phyloP scores from a whole-genome alignment of 2,113 vertebrate species.

The Pelmatolapia mariae region DNA sequence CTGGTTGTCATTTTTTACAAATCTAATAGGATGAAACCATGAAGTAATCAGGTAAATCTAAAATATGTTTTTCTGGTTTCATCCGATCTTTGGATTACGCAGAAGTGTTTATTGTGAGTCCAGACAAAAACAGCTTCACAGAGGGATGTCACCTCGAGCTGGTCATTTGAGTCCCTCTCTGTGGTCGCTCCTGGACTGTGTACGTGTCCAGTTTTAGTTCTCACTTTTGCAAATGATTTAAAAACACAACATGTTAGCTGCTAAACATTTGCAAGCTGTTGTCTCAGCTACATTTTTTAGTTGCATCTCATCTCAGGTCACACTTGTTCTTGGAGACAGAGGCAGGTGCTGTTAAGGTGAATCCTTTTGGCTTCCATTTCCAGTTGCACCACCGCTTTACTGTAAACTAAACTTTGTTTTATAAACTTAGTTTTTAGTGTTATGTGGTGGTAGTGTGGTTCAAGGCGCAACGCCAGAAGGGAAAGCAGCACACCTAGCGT shows the following conservation, averaged over 20 bases:
- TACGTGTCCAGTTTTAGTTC: background rate
- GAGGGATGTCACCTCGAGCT: background rate
- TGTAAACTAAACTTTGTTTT: background rate
- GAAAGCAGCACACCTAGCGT: background rate
- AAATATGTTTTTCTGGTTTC: background rate
- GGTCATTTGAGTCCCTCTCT: rapidly evolving
- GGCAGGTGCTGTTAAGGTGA: rapidly evolving
- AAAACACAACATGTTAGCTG: background rate
- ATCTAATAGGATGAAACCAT: background rate
- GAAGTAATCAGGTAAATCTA: background rate
- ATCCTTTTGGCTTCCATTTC: background rate
- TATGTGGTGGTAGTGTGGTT: background rate
- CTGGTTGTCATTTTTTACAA: rapidly evolving
- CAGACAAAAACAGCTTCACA: no score
- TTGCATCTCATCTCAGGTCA: background rate
- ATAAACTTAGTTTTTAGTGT: background rate
- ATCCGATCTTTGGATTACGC: background rate
- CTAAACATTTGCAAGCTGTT: background rate
- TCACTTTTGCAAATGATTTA: background rate
- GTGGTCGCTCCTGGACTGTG: background rate
- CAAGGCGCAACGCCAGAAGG: rapidly evolving
- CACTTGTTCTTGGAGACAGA: background rate
- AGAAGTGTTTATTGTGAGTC: background rate
- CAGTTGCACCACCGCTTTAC: background rate
- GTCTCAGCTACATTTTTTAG: background rate